Base-by-base conservation (phyloP, 2,888 invertebrate species). In the Cryptocephalus primarius region DNA sequence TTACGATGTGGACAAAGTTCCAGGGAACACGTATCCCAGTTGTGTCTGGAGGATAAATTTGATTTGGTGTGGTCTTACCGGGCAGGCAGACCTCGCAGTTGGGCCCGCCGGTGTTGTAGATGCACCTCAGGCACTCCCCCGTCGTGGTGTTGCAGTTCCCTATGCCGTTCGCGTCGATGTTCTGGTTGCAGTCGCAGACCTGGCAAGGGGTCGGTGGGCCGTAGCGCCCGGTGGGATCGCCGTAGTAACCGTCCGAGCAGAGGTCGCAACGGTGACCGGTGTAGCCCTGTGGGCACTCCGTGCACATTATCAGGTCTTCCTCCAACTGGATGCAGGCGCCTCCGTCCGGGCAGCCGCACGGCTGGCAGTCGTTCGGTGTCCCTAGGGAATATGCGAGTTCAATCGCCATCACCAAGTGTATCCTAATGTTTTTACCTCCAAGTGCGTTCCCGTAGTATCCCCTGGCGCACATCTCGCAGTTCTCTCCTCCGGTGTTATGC, bases 111-210 rank as follows among this genome's bases (percentile, higher is more conserved):
- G 96, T 96, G 62, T 93, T 93, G 71, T 92, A 89, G 56, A 96
- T 91, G 69, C 99, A 99, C 70, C 96, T 96, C 39, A 93, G 73
- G 72, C 99, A 99, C 63, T 91, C 89, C 14, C 97, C 97, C 4
- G 88, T 89, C 1, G 88, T 88, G n/a, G 92, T 80, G 70, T 99
- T 89, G 67, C 99, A 99, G 71, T 97, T 99, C 40, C 93, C 93
- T 8, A 99, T 92, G 1, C 91, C 94, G 67, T 99, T 99, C 0
- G 85, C 82, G 65, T 94, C 93, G 22, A 92, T 89, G 63, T 96
- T 96, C 31, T 86, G 85, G 62, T 92, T 94, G 64, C 97, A 99
- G 55, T 90, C 86, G 65, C 97, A 99, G 38, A 82, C 80, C 51
- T 79, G 78, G 61, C 96, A 93, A 44, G 87, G 83, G 38, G 82